Conservation (phyloP, 2,797 vertebrate genomes). For the Lagorchestes hirsutus region DNA sequence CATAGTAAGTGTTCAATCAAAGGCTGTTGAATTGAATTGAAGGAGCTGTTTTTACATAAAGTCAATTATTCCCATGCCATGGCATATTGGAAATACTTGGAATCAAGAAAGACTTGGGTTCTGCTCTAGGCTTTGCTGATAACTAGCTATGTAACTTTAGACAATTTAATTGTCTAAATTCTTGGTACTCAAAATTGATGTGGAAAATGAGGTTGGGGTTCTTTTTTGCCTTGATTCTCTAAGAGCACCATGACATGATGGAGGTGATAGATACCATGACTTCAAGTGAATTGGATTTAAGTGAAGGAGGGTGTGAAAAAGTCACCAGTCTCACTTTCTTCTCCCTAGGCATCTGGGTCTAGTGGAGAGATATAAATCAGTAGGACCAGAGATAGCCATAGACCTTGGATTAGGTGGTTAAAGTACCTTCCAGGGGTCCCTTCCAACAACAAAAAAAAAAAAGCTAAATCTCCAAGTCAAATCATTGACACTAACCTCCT, state of each 20-base stretch:
- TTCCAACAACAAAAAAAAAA: background rate
- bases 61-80: background rate
- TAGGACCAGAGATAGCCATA: too few relatives aligned
- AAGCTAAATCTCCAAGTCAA: conserved; percentile 54
- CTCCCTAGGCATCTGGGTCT: too few relatives aligned
- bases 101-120: background rate
- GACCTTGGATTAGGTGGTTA: background rate
- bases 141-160: background rate
- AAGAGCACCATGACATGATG: too few relatives aligned
- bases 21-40: background rate
- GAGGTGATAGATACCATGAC: too few relatives aligned
- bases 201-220: background rate
- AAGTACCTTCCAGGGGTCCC: background rate
- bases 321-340: too few relatives aligned
- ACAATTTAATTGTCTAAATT: too few relatives aligned
- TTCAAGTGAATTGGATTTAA: too few relatives aligned
- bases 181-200: background rate
- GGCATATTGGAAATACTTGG: background rate
- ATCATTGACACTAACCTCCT: conserved; percentile 40
- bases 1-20: background rate
- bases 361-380: too few relatives aligned
- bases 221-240: too few relatives aligned
- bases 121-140: background rate
- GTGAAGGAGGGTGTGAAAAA: too few relatives aligned
- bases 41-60: background rate